Evolutionary conservation across 1,140 invertebrate species (phyloP), one percentile per base, ranked within the genome.

Genomic region (Drosophila bipectinata): DNA sequence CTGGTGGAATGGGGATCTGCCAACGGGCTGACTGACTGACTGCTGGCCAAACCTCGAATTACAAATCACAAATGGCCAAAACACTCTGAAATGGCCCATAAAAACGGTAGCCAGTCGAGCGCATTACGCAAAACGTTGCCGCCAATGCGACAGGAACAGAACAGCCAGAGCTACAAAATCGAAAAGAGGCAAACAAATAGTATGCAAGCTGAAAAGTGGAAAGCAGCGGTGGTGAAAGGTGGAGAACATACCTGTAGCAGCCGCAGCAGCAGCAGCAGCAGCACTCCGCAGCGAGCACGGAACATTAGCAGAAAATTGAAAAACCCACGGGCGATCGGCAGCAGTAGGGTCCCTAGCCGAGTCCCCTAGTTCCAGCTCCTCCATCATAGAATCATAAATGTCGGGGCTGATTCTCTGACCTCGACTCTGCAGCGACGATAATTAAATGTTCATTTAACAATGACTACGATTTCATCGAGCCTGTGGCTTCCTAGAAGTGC

Each of bases 21-120:
- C 39, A 47, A 69, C 41, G 44, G 58, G 63, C 72, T 28, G 26
- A 5, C 26, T 28, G 26, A 52, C 44, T 41, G 28, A 73, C 56
- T 71, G 67, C 59, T 63, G 44, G 44, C 60, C 60, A 52, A 81
- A 84, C 77, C 62, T 84, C 80, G 80, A 84, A 84, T 84, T 84
- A 85, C 80, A 85, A 84, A 84, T 84, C 80, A 84, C 81, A 85
- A 84, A 85, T 85, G 80, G 80, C 72, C 81, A 85, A 85, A 84
- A 84, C 81, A 55, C 67, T 77, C 41, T 52, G 47, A 72, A 84
- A 84, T 85, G 81, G 80, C 56, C 73, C 81, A 84, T 84, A 80
- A 84, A 84, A 85, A 64, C 53, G 72, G 66, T 75, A 72, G 68
- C 81, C 77, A 80, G 67, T 84, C 52, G 81, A 85, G 80, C 81